A percentile compares a stretch with the other conserved stretches of the same genome.
Evolutionary conservation across 2,113 vertebrate genomes (phyloP).

Genomic region (Sebastes fasciatus): DNA sequence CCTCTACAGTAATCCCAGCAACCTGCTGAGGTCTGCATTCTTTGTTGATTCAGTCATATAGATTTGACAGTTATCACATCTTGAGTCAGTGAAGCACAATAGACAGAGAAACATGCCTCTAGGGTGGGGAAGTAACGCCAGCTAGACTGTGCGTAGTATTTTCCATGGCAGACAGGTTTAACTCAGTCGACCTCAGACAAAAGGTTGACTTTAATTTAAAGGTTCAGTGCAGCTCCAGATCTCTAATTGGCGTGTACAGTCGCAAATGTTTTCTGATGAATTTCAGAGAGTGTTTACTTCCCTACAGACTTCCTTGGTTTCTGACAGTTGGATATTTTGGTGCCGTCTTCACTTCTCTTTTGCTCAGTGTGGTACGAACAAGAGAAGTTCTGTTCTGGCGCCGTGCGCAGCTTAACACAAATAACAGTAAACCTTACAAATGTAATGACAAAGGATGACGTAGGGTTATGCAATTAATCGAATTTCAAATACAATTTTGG

Average conservation of each 20-base stretch:
- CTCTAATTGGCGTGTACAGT: neutral
- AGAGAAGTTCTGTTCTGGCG: neutral
- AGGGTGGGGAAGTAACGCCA: conserved; percentile 35
- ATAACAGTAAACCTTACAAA: neutral
- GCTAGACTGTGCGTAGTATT: neutral
- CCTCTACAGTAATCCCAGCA: neutral
- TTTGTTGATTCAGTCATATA: conserved; percentile 28
- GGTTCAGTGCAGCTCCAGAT: neutral
- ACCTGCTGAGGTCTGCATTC: conserved; percentile 10
- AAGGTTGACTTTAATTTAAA: conserved; percentile 13
- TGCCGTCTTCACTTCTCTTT: conserved; percentile 44
- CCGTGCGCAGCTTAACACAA: neutral
- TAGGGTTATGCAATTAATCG: too few species aligned
- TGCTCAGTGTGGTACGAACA: neutral
- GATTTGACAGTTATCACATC: conserved; percentile 32
- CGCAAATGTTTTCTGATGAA: conserved; percentile 14
- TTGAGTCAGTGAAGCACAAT: conserved; percentile 40
- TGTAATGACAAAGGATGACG: neutral
- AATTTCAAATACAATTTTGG: too few species aligned
- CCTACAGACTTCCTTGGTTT: conserved; percentile 28
- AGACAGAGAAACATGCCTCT: conserved; percentile 36
- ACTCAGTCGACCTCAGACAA: conserved; percentile 4
- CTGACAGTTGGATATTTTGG: conserved; percentile 21
- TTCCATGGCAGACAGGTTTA: conserved; percentile 8
- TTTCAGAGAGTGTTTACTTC: conserved; percentile 35